phyloP scores from a whole-genome alignment of 2,797 vertebrate species.

The Coendou prehensilis region DNA sequence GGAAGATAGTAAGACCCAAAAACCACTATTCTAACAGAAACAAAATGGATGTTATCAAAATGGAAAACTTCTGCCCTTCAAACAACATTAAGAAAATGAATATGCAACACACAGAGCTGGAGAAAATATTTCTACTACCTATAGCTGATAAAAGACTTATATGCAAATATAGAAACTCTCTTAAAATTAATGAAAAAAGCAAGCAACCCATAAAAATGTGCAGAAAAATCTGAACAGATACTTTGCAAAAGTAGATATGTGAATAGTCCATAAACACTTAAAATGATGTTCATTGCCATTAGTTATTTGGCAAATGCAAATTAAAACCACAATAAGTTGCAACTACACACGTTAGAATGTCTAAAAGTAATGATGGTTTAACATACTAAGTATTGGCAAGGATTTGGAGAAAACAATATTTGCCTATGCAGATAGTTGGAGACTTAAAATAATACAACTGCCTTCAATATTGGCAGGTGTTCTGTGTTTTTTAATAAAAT shows the following conservation, averaged over 20 bases:
- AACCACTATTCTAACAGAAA: not conserved
- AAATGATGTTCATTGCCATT: not conserved
- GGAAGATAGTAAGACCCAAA: not conserved
- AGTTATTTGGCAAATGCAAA: not conserved
- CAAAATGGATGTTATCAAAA: not conserved
- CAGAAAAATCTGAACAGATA: not conserved
- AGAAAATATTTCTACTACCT: not conserved
- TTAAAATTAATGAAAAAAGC: not conserved
- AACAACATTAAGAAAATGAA: constrained; percentile 24
- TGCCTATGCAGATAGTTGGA: not conserved
- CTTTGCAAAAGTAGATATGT: not conserved
- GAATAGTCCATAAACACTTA: not conserved
- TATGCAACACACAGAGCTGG: not conserved
- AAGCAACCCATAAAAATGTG: not conserved
- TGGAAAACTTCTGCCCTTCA: not conserved
- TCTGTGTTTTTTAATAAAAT: constrained; percentile 17
- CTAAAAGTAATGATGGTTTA: not conserved
- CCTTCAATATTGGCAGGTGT: not conserved
- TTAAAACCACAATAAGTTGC: not conserved
- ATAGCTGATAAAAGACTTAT: not conserved
- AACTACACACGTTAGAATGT: not conserved
- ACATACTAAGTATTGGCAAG: not conserved
- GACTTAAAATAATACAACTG: not conserved
- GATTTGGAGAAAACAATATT: not conserved
- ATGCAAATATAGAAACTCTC: not conserved